A percentile compares a stretch with the other conserved stretches of the same genome.
Evolutionary conservation across 2,888 invertebrate species (phyloP).

Genomic region (Xestia c-nigrum): DNA sequence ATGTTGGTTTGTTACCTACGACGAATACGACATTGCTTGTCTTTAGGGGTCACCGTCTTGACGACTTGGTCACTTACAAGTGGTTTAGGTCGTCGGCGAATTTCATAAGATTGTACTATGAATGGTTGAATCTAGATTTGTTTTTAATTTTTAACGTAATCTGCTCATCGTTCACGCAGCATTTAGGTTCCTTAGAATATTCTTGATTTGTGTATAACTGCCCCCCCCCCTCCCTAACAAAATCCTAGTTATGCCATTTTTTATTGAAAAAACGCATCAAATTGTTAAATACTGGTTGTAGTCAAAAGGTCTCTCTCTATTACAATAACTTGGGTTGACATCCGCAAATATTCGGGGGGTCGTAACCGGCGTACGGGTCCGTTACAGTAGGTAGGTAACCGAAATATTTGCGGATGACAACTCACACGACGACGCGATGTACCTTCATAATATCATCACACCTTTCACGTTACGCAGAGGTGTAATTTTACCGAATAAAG

Average conservation of each 20-base stretch:
- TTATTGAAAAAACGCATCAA: not conserved
- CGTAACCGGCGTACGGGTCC: not conserved
- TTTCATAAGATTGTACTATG: too few relatives aligned
- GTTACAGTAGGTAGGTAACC: not conserved
- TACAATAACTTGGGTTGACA: not conserved
- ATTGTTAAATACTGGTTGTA: not conserved
- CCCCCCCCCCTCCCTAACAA: too few relatives aligned
- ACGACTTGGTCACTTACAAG: not conserved
- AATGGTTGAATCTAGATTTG: too few relatives aligned
- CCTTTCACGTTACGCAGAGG: not conserved
- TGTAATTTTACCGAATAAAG: not conserved
- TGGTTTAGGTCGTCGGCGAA: not conserved
- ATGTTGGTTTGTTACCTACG: not conserved
- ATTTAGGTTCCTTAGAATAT: too few relatives aligned
- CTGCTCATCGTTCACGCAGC: too few relatives aligned
- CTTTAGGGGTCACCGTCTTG: not conserved
- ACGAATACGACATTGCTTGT: not conserved
- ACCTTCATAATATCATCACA: not conserved
- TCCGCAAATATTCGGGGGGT: not conserved
- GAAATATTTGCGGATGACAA: slow-evolving; percentile 1
- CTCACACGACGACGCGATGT: not conserved
- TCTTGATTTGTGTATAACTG: too few relatives aligned
- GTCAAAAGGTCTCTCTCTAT: not conserved
- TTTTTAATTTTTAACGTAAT: too few relatives aligned
- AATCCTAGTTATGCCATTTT: too few relatives aligned